Conservation (phyloP, 2,888 invertebrate species). For the Holacanthella duospinosa region DNA sequence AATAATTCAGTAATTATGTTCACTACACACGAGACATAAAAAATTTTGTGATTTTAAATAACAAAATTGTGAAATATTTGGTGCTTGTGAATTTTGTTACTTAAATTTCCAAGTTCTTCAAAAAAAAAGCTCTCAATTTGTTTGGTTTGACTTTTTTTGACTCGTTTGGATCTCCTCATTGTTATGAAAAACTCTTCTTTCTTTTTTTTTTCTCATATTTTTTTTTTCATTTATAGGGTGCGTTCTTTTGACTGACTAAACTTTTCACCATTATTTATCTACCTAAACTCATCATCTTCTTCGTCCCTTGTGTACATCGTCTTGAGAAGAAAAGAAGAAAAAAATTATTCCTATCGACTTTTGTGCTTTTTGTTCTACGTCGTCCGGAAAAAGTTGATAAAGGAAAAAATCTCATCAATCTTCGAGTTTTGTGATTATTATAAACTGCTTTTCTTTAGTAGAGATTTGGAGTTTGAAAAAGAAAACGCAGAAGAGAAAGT, state of each 20-base stretch:
- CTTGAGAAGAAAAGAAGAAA: too few relatives aligned
- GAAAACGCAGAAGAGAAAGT: neutral
- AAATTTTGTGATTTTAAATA: neutral
- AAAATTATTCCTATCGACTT: too few relatives aligned
- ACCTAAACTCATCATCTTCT: neutral
- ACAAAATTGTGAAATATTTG: neutral
- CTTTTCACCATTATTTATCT: neutral
- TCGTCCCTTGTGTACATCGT: neutral
- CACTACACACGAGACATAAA: too few relatives aligned
- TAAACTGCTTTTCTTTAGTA: neutral
- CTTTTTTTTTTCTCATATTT: neutral
- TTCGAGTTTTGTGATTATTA: neutral
- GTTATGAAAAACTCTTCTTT: neutral
- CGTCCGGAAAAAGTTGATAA: neutral
- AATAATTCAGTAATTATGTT: too few relatives aligned
- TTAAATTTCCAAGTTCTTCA: too few relatives aligned
- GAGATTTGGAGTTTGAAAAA: neutral
- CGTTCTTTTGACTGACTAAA: constrained; percentile 1
- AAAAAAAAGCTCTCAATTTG: neutral
- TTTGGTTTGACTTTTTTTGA: neutral
- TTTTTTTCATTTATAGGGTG: neutral
- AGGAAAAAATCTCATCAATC: neutral
- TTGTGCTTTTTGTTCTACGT: too few relatives aligned
- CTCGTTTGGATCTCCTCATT: constrained; percentile 1
- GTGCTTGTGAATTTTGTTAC: neutral